phyloP scores from a whole-genome alignment of 1,140 invertebrate species.

The Polyergus mexicanus region DNA sequence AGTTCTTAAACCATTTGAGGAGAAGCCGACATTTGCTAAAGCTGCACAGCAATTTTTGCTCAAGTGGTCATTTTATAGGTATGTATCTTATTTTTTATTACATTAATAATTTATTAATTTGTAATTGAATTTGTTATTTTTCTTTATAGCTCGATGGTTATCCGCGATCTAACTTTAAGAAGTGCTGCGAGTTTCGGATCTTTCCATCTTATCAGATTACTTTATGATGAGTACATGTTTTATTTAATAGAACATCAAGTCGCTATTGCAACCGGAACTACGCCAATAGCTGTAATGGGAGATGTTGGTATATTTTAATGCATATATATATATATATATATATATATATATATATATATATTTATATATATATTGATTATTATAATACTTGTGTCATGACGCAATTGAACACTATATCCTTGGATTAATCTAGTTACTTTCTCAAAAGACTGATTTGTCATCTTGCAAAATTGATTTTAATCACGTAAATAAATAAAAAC shows the following conservation, averaged over 20 bases:
- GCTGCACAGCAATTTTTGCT: conserved; percentile 97
- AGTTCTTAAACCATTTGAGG: conserved; percentile 95
- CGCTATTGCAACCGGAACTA: conserved; percentile 95
- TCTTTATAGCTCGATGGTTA: conserved; percentile 95
- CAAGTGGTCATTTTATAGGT: conserved; percentile 99
- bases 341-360: too few relatives aligned
- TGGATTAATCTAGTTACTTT: not conserved
- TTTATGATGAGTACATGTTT: conserved; percentile 99
- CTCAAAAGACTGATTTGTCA: not conserved
- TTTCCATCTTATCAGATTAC: conserved; percentile 98
- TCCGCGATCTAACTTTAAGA: conserved; percentile 96
- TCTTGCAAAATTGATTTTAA: conserved; percentile 19
- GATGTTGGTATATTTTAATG: conserved; percentile 87
- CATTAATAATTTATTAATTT: conserved; percentile 10
- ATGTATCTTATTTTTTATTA: conserved; percentile 49
- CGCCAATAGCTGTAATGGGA: conserved; percentile 98
- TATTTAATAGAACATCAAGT: conserved; percentile 99
- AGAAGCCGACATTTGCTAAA: conserved; percentile 94
- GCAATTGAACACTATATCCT: not conserved
- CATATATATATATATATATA: not conserved
- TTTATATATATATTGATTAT: not conserved
- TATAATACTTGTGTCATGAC: not conserved
- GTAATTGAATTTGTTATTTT: conserved; percentile 3
- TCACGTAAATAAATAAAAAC: conserved; percentile 20
- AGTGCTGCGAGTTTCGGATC: conserved; percentile 99